Conservation (phyloP, 1,140 invertebrate genomes). For the Adelges cooleyi region DNA sequence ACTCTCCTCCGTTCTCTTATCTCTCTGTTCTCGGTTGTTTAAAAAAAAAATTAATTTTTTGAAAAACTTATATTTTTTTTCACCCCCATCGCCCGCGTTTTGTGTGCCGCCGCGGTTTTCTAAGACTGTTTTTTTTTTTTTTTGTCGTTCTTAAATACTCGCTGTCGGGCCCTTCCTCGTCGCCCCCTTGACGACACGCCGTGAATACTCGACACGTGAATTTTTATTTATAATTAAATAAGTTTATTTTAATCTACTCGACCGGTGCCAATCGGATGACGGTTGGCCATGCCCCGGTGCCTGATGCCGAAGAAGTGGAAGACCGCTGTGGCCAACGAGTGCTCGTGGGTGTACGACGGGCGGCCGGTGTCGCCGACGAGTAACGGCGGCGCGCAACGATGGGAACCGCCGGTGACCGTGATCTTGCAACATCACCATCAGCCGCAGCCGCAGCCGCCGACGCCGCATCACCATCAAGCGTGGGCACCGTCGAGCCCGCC, state of each 20-base stretch:
- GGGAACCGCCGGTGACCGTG: constrained; percentile 43
- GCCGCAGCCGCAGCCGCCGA: constrained; percentile 43
- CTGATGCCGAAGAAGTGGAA: constrained; percentile 82
- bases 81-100: neutral
- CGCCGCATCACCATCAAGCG: constrained; percentile 34
- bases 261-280: constrained; percentile 8
- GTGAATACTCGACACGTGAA: no score
- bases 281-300: constrained; percentile 36
- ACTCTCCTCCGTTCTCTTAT: neutral
- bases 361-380: constrained; percentile 4
- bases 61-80: no score
- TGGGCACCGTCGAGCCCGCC: constrained; percentile 61
- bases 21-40: no score
- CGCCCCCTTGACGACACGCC: neutral
- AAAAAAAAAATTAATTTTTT: no score
- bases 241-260: no score
- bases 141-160: neutral
- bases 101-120: neutral
- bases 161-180: neutral
- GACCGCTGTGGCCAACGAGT: constrained; percentile 58
- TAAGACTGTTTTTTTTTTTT: neutral
- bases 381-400: constrained; percentile 36
- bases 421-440: constrained; percentile 65
- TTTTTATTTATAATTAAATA: no score
- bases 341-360: constrained; percentile 38